Percentiles rank a stretch among this genome's conserved stretches.
These are phyloP conservation scores for Pluvialis apricaria DNA, from an alignment of 2,113 vertebrate species.

Conservation along the genomic window DNA sequence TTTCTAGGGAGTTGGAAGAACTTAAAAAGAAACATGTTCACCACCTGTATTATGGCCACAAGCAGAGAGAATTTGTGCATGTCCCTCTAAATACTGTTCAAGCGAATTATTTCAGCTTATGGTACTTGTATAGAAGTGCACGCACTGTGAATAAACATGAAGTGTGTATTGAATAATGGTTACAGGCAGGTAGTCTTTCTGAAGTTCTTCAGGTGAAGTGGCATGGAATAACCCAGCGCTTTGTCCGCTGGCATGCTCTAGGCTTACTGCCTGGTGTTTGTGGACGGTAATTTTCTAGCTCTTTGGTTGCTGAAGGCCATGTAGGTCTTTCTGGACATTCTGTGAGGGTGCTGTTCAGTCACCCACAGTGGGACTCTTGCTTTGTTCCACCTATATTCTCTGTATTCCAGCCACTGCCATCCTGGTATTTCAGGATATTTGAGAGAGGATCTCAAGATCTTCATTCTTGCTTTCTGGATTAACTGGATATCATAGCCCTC, in stretches of 20 bases:
- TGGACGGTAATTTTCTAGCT: background rate
- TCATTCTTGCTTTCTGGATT: background rate
- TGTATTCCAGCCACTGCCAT: background rate
- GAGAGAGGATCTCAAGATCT: background rate
- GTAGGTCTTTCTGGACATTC: background rate
- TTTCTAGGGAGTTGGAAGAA: background rate
- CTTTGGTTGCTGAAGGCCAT: background rate
- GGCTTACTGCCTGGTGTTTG: background rate
- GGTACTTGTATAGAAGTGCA: rapidly evolving
- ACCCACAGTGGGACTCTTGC: background rate
- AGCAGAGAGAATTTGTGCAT: background rate
- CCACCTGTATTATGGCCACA: background rate
- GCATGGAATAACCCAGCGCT: background rate
- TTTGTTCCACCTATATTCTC: background rate
- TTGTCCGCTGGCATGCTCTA: background rate
- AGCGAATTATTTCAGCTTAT: background rate
- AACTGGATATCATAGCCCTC: background rate
- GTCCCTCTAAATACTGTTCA: background rate
- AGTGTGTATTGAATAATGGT: background rate
- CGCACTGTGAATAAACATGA: background rate
- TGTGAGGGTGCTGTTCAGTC: background rate
- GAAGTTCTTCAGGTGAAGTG: background rate
- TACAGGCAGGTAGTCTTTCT: background rate
- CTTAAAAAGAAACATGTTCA: background rate
- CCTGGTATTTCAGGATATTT: background rate